Conservation (phyloP, 1,140 invertebrate species). For the Zaprionus vittiger region DNA sequence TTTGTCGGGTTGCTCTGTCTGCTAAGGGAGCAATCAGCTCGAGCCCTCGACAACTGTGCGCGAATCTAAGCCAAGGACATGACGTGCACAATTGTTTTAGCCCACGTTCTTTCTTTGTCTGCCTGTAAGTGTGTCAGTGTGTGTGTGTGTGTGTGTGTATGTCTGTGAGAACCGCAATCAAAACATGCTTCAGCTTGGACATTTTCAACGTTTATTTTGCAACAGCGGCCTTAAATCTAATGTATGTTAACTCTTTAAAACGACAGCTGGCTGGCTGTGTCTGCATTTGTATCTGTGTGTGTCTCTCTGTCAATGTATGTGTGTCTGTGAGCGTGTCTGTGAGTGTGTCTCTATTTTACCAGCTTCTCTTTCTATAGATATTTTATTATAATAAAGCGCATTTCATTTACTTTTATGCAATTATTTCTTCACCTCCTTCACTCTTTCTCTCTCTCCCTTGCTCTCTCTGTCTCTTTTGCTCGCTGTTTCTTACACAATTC, state of each 20-base stretch:
- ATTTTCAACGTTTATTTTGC: conserved; percentile 76
- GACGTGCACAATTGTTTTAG: conserved; percentile 61
- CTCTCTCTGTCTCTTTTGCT: not conserved
- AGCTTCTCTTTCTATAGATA: conserved; percentile 29
- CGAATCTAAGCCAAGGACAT: conserved; percentile 76
- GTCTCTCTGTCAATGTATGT: not conserved
- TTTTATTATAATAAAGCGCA: conserved; percentile 53
- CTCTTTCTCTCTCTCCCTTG: too few species aligned
- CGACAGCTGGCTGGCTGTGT: not conserved
- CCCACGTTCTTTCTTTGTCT: conserved; percentile 13
- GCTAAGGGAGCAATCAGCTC: conserved; percentile 71
- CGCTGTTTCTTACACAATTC: conserved; percentile 59
- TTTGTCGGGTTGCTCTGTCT: conserved; percentile 34
- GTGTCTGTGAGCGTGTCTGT: not conserved
- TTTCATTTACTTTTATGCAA: conserved; percentile 43
- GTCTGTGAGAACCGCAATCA: not conserved
- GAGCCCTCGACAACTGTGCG: conserved; percentile 29
- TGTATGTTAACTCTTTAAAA: conserved; percentile 60
- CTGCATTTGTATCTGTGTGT: not conserved
- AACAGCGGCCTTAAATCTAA: conserved; percentile 71
- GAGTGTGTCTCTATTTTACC: conserved; percentile 15
- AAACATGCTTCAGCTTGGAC: conserved; percentile 47
- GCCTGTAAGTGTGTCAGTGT: conserved; percentile 10
- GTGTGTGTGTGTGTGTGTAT: not conserved
- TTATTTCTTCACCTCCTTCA: conserved; percentile 7